Base-by-base conservation (phyloP, 2,113 vertebrate species). In the Sphyrna mokarran region DNA sequence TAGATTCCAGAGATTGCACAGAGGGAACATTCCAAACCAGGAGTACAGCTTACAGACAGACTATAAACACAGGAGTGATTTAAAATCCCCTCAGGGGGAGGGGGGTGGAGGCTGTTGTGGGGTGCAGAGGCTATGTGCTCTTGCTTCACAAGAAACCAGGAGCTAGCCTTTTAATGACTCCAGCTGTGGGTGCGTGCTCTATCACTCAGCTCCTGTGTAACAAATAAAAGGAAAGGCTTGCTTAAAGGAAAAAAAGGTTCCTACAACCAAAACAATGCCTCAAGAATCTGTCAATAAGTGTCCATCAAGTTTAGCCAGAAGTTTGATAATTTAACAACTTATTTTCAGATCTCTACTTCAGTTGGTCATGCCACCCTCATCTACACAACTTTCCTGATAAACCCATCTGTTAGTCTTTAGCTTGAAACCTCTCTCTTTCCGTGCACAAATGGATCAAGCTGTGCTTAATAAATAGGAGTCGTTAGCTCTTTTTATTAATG, bases 51-150 rank as follows among this genome's bases (percentile, higher is more conserved):
- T 95, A 72, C 76, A 72, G 69, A 76, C 43, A 33, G 68, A 72
- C 94, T 76, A 95, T 95, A 70, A 95, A 95, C 69, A 72, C 94
- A 95, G 66, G 43, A 72, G 94, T 76, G 94, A 95, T 95, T 95
- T 95, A 95, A 70, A 95, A 95, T 95, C 68, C 94, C 94, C 94
- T 72, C 68, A 13, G 13, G 69, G 72, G 72, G 72, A 22, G 66
- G 90, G 66, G 48, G 22, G 94, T 3, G 43, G 48, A 23, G 94
- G 11, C 69, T 43, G 69, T 72, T 95, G 43, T 72, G 94, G 94
- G 54, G 40, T 72, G 94, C 22, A 70, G 40, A 70, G 61, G 93
- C 93, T 6, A 23, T 23, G 66, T 94, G 37, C 80, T 83, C 80
- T 16, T n/a, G 26, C 68, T 70, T 95, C 94, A 48, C 94, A 72